Evolutionary conservation across 2,797 vertebrate genomes (phyloP), one percentile per base, ranked within the genome.

Genomic region (Echeneis naucrates): DNA sequence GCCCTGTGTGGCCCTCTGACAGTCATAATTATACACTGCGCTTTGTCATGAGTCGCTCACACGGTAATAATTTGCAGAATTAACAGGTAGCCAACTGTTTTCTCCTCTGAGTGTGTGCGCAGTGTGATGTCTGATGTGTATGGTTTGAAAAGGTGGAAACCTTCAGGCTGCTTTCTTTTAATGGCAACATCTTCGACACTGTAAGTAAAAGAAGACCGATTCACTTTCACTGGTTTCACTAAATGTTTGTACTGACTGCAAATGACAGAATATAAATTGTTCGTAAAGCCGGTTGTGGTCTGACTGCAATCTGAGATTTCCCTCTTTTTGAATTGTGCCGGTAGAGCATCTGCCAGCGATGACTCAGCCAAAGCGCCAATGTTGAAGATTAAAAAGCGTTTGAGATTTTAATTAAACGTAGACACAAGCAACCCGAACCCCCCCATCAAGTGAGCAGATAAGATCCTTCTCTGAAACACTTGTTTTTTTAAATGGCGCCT

Each of bases 331-430:
- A 81, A 40, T 61, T 45, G 68, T 72, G 55, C 66, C 56, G 57
- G 32, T 17, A 2, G 24, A 44, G 54, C 53, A 50, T 52, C 37
- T 65, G 84, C 54, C 73, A 40, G 72, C 19, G 9, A 45, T 80
- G 82, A 83, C 68, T 87, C 84, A 82, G 70, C 57, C 47, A 5
- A 35, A 76, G 71, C 61, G 33, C 55, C 1, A 3, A 35, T 30
- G 13, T 12, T 48, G 47, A 37, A 77, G 72, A 80, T 79, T 81
- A 68, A 80, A n/a, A 75, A 51, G n/a, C 23, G 9, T 69, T 35
- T 17, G 24, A 75, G 33, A 69, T 72, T 86, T 82, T 76, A 82
- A 84, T 87, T 83, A 64, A 77, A 82, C 72, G 52, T 60, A 9
- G 33, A 74, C 70, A 33, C 69, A 2, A n/a, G 64, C 73, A 33